A percentile compares a stretch with the other conserved stretches of the same genome.
Evolutionary conservation across 2,113 vertebrate genomes (phyloP).

Genomic region (Hippolais icterina): DNA sequence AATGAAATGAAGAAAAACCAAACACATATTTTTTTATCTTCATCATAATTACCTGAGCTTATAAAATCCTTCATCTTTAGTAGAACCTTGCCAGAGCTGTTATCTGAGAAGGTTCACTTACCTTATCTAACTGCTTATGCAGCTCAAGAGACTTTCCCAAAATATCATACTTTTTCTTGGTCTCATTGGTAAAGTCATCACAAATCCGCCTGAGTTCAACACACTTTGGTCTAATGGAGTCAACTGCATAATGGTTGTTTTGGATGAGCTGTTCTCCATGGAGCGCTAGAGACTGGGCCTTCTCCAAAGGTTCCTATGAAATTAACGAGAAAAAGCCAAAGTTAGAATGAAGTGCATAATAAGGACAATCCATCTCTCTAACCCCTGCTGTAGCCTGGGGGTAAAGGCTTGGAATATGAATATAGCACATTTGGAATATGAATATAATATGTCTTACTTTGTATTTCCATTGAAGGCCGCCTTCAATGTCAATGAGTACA

Average conservation of each 20-base stretch:
- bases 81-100: background rate
- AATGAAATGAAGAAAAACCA: background rate
- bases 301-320: slow-evolving; percentile 83
- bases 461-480: background rate
- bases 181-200: slow-evolving; percentile 90
- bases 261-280: slow-evolving; percentile 93
- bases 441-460: background rate
- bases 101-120: slow-evolving; percentile 47
- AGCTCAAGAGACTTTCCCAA: slow-evolving; percentile 88
- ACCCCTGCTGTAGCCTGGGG: background rate
- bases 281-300: slow-evolving; percentile 86
- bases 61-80: background rate
- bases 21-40: background rate
- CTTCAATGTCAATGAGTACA: background rate
- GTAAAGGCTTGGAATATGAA: background rate
- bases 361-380: background rate
- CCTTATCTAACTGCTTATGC: slow-evolving; percentile 88
- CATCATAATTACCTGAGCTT: background rate
- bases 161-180: slow-evolving; percentile 86
- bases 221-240: slow-evolving; percentile 91
- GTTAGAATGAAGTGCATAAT: background rate
- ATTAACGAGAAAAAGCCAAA: background rate
- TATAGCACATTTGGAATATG: background rate
- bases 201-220: slow-evolving; percentile 89
- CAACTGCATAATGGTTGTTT: slow-evolving; percentile 89